These are phyloP conservation scores for Pantherophis guttatus DNA, from an alignment of 2,113 vertebrate genomes.

Conservation along the genomic window DNA sequence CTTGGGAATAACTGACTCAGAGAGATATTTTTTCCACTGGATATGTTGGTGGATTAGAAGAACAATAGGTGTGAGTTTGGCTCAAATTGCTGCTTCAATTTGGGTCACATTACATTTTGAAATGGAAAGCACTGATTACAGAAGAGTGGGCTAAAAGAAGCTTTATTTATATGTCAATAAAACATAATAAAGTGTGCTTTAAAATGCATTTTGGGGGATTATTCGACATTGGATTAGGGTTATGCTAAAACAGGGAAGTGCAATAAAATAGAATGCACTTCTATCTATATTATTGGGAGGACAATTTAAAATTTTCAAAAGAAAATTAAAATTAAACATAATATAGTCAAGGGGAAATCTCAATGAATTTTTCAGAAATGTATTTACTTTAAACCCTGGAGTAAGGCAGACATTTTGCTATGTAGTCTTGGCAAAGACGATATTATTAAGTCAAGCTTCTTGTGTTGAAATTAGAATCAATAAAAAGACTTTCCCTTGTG, in stretches of 20 bases:
- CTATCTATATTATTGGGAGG: neutral
- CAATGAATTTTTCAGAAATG: conserved; percentile 67
- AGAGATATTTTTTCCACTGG: neutral
- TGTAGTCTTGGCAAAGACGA: conserved; percentile 47
- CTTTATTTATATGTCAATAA: neutral
- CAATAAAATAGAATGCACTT: neutral
- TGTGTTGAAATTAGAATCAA: conserved; percentile 62
- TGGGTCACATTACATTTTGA: neutral
- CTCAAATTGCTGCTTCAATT: neutral
- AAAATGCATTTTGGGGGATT: neutral
- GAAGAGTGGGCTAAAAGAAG: neutral
- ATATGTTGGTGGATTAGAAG: neutral
- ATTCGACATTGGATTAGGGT: rapidly evolving
- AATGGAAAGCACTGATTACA: neutral
- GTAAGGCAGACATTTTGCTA: conserved; percentile 45
- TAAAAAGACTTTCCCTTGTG: conserved; percentile 43
- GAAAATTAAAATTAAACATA: conserved; percentile 58
- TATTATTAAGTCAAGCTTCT: conserved; percentile 48
- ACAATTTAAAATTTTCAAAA: conserved; percentile 48
- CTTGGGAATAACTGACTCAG: neutral
- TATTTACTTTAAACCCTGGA: conserved; percentile 62
- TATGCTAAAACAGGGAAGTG: neutral
- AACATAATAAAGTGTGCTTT: neutral
- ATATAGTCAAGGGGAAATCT: conserved; percentile 58
- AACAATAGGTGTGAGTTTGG: neutral